Evolutionary conservation across 1,140 invertebrate genomes (phyloP).

Genomic region (Drosophila yakuba): DNA sequence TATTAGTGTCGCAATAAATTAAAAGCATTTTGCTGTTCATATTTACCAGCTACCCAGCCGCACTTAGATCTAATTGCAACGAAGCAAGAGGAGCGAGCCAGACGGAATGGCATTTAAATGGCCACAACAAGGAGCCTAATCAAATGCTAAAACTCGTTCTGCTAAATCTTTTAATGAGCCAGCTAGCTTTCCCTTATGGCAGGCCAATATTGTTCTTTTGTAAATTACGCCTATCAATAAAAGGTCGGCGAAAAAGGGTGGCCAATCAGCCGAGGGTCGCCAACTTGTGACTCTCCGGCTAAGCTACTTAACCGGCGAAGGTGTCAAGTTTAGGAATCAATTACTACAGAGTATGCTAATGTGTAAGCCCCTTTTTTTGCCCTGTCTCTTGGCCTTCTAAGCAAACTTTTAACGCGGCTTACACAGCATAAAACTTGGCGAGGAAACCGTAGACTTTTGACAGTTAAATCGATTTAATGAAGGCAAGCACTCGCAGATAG

Average conservation of each 20-base stretch:
- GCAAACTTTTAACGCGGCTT: slow-evolving; percentile 17
- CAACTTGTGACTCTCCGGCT: slow-evolving; percentile 44
- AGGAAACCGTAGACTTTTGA: not conserved
- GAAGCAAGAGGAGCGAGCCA: slow-evolving; percentile 4
- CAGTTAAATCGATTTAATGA: slow-evolving; percentile 18
- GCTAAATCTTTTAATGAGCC: slow-evolving; percentile 72
- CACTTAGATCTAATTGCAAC: slow-evolving; percentile 80
- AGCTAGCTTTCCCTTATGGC: slow-evolving; percentile 57
- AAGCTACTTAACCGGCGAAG: slow-evolving; percentile 72
- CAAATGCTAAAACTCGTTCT: slow-evolving; percentile 56
- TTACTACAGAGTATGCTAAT: slow-evolving; percentile 60
- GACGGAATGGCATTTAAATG: slow-evolving; percentile 62
- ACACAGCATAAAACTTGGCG: slow-evolving; percentile 1
- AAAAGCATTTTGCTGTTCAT: slow-evolving; percentile 82
- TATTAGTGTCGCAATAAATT: slow-evolving; percentile 82
- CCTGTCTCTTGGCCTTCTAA: slow-evolving; percentile 4
- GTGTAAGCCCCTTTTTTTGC: not conserved
- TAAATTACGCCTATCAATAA: slow-evolving; percentile 29
- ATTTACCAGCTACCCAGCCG: slow-evolving; percentile 56
- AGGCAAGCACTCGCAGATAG: slow-evolving; percentile 11
- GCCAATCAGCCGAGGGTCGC: slow-evolving; percentile 32
- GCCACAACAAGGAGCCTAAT: slow-evolving; percentile 54
- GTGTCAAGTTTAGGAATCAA: slow-evolving; percentile 83
- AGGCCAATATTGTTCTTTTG: slow-evolving; percentile 39
- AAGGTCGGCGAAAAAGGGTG: slow-evolving; percentile 4